Conservation (phyloP, 2,888 invertebrate genomes). For the Plusia festucae region DNA sequence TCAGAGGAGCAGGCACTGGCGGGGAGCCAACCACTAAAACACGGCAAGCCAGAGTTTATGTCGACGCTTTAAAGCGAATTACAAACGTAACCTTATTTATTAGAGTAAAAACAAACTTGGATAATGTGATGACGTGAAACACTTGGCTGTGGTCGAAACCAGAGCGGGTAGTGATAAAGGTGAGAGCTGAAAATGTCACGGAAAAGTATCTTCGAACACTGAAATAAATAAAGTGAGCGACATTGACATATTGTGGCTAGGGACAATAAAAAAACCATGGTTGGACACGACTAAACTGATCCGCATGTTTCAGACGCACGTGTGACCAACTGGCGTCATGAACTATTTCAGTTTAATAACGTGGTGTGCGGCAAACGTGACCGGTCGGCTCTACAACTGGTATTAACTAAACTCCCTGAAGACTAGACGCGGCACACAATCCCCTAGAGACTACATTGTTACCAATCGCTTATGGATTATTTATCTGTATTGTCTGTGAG, state of each 20-base stretch:
- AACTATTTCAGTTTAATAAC: conserved; percentile 64
- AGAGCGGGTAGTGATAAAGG: conserved; percentile 62
- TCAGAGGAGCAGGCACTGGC: conserved; percentile 71
- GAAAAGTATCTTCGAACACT: conserved; percentile 52
- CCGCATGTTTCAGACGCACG: conserved; percentile 52
- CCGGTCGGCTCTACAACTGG: conserved; percentile 51
- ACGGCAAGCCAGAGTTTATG: conserved; percentile 68
- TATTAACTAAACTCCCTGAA: conserved; percentile 51
- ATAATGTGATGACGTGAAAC: conserved; percentile 58
- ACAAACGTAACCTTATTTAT: conserved; percentile 66
- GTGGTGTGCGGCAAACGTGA: conserved; percentile 53
- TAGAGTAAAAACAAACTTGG: conserved; percentile 60
- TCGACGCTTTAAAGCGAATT: conserved; percentile 65
- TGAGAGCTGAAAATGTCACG: conserved; percentile 68
- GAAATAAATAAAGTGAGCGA: conserved; percentile 65
- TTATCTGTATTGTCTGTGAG: conserved; percentile 54
- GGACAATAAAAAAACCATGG: conserved; percentile 63
- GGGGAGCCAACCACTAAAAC: conserved; percentile 78
- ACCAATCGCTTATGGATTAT: conserved; percentile 48
- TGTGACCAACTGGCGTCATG: conserved; percentile 56
- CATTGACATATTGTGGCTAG: conserved; percentile 62
- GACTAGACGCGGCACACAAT: conserved; percentile 49
- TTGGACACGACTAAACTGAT: conserved; percentile 47
- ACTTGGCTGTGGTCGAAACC: conserved; percentile 62
- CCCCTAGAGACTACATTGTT: conserved; percentile 70